phyloP scores from a whole-genome alignment of 2,113 vertebrate species.

The Neoarius graeffei region DNA sequence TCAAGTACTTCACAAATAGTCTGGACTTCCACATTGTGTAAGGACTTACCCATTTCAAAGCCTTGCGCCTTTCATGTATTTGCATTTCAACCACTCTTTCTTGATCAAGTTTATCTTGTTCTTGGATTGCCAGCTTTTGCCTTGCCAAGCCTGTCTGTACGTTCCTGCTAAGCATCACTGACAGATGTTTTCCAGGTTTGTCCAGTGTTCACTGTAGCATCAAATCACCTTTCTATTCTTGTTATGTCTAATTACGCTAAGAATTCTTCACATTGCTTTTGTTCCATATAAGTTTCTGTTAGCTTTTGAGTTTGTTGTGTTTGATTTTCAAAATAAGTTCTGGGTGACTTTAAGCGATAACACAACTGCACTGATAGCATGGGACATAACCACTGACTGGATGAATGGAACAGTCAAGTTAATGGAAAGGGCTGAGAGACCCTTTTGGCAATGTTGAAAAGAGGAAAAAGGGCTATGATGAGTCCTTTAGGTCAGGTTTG shows the following conservation, averaged over 20 bases:
- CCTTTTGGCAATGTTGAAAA: not conserved
- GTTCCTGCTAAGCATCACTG: not conserved
- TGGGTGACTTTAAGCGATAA: conserved; percentile 34
- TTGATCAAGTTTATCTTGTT: not conserved
- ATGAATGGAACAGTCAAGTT: conserved; percentile 3
- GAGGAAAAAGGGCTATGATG: not conserved
- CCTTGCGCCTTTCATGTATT: not conserved
- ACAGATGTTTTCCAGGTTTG: not conserved
- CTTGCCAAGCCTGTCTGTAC: not conserved
- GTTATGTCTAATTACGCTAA: not conserved
- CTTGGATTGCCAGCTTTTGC: not conserved
- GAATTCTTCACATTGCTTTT: not conserved
- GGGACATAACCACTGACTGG: conserved; percentile 26
- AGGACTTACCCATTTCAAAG: not conserved
- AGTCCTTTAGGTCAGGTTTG: conserved; percentile 6
- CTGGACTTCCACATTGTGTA: not conserved
- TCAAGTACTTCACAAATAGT: not conserved
- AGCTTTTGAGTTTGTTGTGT: not conserved
- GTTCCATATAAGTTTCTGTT: not conserved
- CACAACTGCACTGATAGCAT: conserved; percentile 3
- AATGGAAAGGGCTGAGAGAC: not conserved
- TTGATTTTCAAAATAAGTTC: not conserved
- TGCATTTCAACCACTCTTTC: not conserved
- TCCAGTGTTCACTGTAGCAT: not conserved
- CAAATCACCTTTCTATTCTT: not conserved